Conservation (phyloP, 2,113 vertebrate genomes). For the Eira barbara region DNA sequence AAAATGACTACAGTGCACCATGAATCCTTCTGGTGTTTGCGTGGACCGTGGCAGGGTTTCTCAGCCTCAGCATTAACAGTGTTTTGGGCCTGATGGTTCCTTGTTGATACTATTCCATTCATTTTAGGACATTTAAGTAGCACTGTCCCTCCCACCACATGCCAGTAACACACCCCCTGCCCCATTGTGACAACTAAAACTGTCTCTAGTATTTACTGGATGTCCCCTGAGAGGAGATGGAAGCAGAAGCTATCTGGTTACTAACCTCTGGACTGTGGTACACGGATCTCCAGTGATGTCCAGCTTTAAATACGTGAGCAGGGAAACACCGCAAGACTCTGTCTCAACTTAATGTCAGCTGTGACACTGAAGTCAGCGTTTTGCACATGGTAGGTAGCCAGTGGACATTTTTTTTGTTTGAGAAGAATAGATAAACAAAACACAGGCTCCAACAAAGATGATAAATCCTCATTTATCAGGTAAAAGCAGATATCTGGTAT, state of each 20-base stretch:
- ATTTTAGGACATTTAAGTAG: not conserved
- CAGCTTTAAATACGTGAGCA: not conserved
- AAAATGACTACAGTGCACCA: not conserved
- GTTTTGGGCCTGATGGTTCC: not conserved
- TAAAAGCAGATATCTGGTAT: not conserved
- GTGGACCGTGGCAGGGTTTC: not conserved
- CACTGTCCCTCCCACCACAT: not conserved
- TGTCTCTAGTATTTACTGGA: not conserved
- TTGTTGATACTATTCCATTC: not conserved
- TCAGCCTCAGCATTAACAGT: not conserved
- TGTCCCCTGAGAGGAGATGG: not conserved
- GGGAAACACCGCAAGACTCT: not conserved
- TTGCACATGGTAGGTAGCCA: not conserved
- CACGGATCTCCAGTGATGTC: not conserved
- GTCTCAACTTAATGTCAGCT: not conserved
- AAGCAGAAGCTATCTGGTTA: not conserved
- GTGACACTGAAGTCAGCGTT: not conserved
- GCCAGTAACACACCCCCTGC: not conserved
- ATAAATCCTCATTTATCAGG: not conserved
- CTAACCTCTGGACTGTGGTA: not conserved
- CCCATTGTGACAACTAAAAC: not conserved
- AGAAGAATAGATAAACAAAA: not conserved
- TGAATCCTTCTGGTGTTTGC: not conserved
- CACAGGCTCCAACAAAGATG: not conserved
- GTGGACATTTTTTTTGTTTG: not conserved